These are phyloP conservation scores for Macrophya annulata DNA, from an alignment of 2,888 invertebrate species.

Conservation along the genomic window DNA sequence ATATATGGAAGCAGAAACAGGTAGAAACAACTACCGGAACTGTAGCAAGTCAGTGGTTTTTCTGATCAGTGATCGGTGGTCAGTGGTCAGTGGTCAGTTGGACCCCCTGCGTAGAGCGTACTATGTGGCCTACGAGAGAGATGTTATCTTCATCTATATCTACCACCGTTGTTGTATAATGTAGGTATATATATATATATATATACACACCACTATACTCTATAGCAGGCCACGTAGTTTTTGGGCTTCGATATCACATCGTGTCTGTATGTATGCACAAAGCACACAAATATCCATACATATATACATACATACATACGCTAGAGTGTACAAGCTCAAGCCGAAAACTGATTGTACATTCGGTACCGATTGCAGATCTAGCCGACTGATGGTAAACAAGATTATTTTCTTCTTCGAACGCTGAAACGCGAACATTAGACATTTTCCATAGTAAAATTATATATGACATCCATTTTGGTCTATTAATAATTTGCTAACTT, in stretches of 20 bases:
- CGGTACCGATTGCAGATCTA: too few species aligned
- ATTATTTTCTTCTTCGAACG: too few species aligned
- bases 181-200: too few species aligned
- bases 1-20: conserved; percentile 11
- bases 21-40: conserved; percentile 51
- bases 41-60: conserved; percentile 18
- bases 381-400: too few species aligned
- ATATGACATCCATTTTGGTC: too few species aligned
- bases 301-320: neutral
- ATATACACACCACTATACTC: neutral
- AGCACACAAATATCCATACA: neutral
- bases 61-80: conserved; percentile 29
- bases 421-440: too few species aligned
- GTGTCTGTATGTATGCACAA: neutral
- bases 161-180: conserved; percentile 28
- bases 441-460: too few species aligned
- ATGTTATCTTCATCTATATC: conserved; percentile 49
- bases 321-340: conserved; percentile 17
- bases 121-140: conserved; percentile 9
- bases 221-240: conserved; percentile 1
- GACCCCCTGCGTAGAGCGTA: conserved; percentile 42
- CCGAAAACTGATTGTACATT: neutral
- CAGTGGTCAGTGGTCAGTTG: conserved; percentile 36
- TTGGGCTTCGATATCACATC: conserved; percentile 1
- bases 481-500: too few species aligned